A percentile compares a stretch with the other conserved stretches of the same genome.
Evolutionary conservation across 2,113 vertebrate species (phyloP).

Genomic region (Hippocampus abdominalis): DNA sequence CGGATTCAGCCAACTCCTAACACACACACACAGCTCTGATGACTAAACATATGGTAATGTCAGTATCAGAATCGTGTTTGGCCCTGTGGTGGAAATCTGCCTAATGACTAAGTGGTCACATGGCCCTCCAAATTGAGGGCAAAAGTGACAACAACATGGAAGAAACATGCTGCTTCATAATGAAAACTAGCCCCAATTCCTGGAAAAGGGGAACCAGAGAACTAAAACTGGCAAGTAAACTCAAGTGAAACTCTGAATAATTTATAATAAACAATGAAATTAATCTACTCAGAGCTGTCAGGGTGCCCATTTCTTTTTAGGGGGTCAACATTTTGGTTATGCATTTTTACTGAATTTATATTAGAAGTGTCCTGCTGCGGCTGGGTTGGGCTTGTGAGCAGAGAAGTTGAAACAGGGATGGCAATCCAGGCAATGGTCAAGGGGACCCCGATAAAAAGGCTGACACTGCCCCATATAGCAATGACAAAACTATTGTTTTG

Average conservation of each 20-base stretch:
- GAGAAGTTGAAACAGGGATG: too few relatives aligned
- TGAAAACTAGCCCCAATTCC: not conserved
- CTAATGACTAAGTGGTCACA: constrained; percentile 7
- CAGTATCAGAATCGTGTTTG: constrained; percentile 16
- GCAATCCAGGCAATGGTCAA: too few relatives aligned
- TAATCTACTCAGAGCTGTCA: not conserved
- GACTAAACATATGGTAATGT: constrained; percentile 32
- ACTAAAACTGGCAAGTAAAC: not conserved
- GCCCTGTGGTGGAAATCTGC: constrained; percentile 20
- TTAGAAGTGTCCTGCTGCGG: too few relatives aligned
- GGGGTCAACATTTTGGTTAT: not conserved
- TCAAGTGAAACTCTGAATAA: not conserved
- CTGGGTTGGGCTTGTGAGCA: too few relatives aligned
- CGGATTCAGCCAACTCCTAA: constrained; percentile 47
- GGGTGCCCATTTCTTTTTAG: not conserved
- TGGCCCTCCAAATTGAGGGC: not conserved
- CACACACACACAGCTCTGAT: constrained; percentile 4
- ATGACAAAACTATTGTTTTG: too few relatives aligned
- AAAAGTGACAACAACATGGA: not conserved
- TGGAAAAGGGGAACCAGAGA: not conserved
- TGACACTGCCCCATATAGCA: too few relatives aligned
- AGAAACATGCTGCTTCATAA: not conserved
- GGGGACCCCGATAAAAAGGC: too few relatives aligned
- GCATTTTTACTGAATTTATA: too few relatives aligned
- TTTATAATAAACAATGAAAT: not conserved